Conservation (phyloP, 2,888 invertebrate species). For the Nasonovia ribisnigri region DNA sequence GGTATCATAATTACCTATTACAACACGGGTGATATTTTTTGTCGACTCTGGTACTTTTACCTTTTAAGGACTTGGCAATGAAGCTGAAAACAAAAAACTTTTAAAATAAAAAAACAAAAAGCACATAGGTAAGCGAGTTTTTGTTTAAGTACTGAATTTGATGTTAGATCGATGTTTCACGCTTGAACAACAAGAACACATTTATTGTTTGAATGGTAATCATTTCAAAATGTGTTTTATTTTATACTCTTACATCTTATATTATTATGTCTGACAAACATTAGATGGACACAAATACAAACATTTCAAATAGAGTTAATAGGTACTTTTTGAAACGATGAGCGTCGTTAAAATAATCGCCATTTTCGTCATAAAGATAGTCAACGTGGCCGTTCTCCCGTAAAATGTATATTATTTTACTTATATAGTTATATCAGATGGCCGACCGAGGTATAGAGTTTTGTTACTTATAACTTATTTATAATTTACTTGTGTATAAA, state of each 20-base stretch:
- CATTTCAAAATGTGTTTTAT: background rate
- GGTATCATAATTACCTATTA: background rate
- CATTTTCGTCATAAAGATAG: background rate
- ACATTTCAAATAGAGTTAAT: background rate
- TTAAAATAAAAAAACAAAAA: background rate
- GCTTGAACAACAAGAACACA: background rate
- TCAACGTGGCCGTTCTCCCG: background rate
- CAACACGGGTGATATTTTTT: background rate
- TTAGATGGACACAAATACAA: background rate
- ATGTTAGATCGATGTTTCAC: background rate
- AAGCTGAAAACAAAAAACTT: slow-evolving; percentile 69
- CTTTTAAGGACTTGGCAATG: slow-evolving; percentile 68
- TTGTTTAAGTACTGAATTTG: slow-evolving; percentile 2
- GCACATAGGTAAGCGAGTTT: background rate
- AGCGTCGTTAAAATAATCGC: background rate
- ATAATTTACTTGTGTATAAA: no score
- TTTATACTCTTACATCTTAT: background rate
- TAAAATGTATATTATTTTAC: no score
- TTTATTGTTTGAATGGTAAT: background rate
- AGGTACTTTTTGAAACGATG: background rate
- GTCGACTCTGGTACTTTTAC: slow-evolving; percentile 67
- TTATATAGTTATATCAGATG: no score
- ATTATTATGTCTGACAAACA: background rate
- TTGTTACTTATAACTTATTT: no score
- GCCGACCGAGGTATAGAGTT: no score